A percentile compares a stretch with the other conserved stretches of the same genome.
Conservation (phyloP, 2,113 vertebrate species). For the Salvelinus alpinus region DNA sequence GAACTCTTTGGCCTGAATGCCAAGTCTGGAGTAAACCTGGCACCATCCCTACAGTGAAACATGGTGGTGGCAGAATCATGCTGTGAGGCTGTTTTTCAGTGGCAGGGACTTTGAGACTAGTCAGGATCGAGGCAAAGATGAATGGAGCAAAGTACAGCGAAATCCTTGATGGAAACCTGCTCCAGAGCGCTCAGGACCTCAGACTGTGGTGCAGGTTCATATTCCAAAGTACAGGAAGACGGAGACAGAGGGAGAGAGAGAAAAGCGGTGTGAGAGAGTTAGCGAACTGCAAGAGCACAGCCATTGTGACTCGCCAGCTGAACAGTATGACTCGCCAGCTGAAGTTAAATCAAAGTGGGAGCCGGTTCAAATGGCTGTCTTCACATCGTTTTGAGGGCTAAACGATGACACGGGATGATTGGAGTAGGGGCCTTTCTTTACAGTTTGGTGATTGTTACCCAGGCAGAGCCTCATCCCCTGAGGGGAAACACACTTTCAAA, state of each 20-base stretch:
- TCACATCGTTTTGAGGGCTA: conserved; percentile 37
- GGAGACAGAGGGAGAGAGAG: conserved; percentile 25
- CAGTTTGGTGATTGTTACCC: conserved; percentile 45
- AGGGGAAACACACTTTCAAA: conserved; percentile 55
- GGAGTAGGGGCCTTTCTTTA: conserved; percentile 33
- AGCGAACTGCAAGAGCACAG: conserved; percentile 25
- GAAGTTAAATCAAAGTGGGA: conserved; percentile 41
- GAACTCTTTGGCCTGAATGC: too few species aligned
- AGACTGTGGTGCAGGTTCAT: background rate
- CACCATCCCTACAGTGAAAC: too few species aligned
- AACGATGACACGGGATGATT: conserved; percentile 51
- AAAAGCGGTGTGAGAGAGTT: conserved; percentile 32
- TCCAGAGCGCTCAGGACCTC: too few species aligned
- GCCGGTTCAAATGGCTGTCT: conserved; percentile 49
- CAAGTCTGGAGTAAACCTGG: too few species aligned
- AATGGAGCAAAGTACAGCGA: too few species aligned
- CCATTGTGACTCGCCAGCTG: too few species aligned
- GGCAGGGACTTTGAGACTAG: too few species aligned
- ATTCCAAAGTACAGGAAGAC: background rate
- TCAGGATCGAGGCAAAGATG: too few species aligned
- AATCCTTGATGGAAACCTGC: too few species aligned
- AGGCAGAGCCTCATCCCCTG: conserved; percentile 39
- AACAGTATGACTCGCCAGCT: conserved; percentile 11
- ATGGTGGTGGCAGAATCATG: too few species aligned
- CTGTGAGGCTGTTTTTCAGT: too few species aligned